These are phyloP conservation scores for Triops cancriformis DNA, from an alignment of 1,140 invertebrate genomes.

Conservation along the genomic window DNA sequence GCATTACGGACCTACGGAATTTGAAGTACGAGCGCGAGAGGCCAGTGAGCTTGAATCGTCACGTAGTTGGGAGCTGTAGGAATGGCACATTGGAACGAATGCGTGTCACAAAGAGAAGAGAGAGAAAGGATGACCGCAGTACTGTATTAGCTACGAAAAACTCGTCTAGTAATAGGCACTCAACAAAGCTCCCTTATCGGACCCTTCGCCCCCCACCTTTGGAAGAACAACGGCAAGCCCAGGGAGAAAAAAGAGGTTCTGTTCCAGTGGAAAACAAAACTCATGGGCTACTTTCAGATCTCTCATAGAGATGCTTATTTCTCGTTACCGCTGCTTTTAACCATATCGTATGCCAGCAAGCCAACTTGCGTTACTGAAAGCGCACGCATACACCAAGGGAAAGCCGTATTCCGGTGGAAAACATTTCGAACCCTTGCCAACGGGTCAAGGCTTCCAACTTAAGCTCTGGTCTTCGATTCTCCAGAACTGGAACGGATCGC, in stretches of 20 bases:
- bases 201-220: no score
- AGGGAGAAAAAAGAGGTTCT: background rate
- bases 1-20: no score
- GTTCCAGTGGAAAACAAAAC: background rate
- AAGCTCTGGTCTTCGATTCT: constrained; percentile 8
- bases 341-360: background rate
- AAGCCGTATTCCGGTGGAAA: background rate
- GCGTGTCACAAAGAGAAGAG: no score
- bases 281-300: constrained; percentile 8
- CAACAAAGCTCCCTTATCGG: no score
- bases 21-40: no score
- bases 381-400: background rate
- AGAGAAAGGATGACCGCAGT: no score
- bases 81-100: no score
- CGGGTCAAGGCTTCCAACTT: constrained; percentile 8
- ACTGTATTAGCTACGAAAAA: no score
- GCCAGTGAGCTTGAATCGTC: no score
- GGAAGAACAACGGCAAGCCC: no score
- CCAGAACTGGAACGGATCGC: background rate
- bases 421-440: constrained; percentile 3
- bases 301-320: background rate
- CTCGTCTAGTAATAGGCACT: no score
- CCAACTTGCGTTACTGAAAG: background rate
- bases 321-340: background rate
- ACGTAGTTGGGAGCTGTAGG: no score